phyloP scores from a whole-genome alignment of 2,797 vertebrate genomes.

The Orestias chungarensis region DNA sequence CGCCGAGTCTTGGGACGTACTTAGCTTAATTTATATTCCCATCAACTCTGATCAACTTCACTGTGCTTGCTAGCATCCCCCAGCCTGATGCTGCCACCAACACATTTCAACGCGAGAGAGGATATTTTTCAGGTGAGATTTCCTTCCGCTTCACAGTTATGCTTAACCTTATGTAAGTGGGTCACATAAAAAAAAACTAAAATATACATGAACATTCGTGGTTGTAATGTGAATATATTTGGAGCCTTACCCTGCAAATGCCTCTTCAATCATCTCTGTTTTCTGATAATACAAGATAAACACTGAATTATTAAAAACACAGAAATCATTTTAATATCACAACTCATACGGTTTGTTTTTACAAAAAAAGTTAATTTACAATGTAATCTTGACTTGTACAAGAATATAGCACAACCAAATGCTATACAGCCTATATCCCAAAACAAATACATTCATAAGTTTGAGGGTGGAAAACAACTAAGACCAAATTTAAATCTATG shows the following conservation, averaged over 20 bases:
- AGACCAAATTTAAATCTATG: neutral
- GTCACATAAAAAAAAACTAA: neutral
- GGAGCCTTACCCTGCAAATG: constrained; percentile 92
- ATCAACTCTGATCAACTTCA: no score
- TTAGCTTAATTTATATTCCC: no score
- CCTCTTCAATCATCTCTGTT: constrained; percentile 97
- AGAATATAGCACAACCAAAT: neutral
- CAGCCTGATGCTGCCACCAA: no score
- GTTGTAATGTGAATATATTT: neutral
- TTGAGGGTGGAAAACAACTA: neutral
- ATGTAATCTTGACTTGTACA: neutral
- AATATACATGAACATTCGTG: neutral
- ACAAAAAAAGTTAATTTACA: neutral
- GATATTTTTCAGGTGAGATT: neutral
- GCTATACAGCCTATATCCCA: neutral
- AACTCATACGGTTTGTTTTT: neutral
- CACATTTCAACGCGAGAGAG: no score
- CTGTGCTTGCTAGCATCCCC: no score
- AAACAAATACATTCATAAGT: neutral
- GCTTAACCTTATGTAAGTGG: neutral
- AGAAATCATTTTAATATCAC: neutral
- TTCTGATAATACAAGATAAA: constrained; percentile 78
- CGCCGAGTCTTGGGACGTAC: no score
- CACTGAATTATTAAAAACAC: neutral
- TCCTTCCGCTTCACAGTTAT: neutral